Evolutionary conservation across 1,140 invertebrate genomes (phyloP).

Genomic region (Lepidurus arcticus): DNA sequence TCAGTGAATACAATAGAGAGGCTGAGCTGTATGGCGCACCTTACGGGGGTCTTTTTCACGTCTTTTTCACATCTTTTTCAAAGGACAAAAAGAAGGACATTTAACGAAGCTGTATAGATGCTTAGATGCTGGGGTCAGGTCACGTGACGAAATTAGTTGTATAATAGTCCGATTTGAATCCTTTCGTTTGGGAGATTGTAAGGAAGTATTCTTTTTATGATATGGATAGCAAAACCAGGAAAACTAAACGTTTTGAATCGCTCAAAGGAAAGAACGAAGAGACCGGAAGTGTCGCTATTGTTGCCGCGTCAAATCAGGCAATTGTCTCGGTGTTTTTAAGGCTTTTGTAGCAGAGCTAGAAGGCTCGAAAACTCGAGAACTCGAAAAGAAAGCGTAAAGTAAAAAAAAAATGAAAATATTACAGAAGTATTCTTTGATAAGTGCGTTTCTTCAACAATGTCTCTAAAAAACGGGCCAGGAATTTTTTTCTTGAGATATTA

Average conservation of each 20-base stretch:
- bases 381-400: not conserved
- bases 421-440: not conserved
- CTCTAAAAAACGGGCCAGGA: not conserved
- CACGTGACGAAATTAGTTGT: conserved; percentile 13
- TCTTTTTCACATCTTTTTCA: too few relatives aligned
- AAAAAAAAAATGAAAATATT: not conserved
- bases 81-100: not conserved
- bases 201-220: not conserved
- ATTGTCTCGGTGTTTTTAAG: not conserved
- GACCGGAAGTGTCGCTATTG: not conserved
- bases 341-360: not conserved
- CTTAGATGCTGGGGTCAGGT: not conserved
- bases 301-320: not conserved
- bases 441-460: not conserved
- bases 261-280: conserved; percentile 14
- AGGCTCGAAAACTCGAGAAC: not conserved
- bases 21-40: conserved; percentile 12
- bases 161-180: conserved; percentile 11
- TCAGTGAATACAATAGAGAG: not conserved
- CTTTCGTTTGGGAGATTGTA: not conserved
- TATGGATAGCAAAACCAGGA: conserved; percentile 7
- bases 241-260: not conserved
- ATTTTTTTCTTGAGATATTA: too few relatives aligned
- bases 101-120: not conserved
- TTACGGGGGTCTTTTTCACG: not conserved